Conservation (phyloP, 2,113 vertebrate species). For the Falco punctatus region DNA sequence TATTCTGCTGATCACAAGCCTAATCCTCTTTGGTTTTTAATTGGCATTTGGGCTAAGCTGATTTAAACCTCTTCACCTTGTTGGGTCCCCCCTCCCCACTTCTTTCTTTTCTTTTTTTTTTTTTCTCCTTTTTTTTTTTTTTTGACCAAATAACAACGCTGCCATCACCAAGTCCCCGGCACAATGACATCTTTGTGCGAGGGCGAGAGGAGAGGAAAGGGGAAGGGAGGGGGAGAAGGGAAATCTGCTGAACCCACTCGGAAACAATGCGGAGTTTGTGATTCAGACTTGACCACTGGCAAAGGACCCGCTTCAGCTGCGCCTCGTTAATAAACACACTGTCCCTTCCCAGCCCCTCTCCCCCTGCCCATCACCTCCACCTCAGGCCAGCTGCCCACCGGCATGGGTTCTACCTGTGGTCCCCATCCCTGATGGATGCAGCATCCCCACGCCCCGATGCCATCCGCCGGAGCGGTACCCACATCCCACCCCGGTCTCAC, state of each 20-base stretch:
- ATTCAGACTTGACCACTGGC: slow-evolving; percentile 59
- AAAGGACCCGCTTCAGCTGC: slow-evolving; percentile 49
- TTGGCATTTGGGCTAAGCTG: slow-evolving; percentile 86
- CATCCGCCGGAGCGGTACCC: rapidly evolving
- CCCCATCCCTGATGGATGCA: background rate
- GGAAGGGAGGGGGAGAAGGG: slow-evolving; percentile 30
- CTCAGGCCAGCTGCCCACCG: background rate
- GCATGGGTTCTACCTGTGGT: background rate
- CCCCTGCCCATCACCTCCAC: background rate
- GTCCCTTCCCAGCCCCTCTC: slow-evolving; percentile 33
- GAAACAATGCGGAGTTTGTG: slow-evolving; percentile 70
- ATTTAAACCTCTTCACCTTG: slow-evolving; percentile 84
- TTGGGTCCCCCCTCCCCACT: slow-evolving; percentile 22
- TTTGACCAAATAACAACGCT: slow-evolving; percentile 50
- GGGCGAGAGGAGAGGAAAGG: slow-evolving; percentile 50
- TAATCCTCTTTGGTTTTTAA: slow-evolving; percentile 79
- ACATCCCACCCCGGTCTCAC: background rate
- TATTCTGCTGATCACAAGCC: slow-evolving; percentile 67
- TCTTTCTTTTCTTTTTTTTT: slow-evolving; percentile 31
- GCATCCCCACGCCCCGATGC: rapidly evolving
- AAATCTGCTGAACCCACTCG: slow-evolving; percentile 37
- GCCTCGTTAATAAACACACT: slow-evolving; percentile 17
- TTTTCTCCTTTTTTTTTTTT: background rate
- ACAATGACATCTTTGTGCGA: slow-evolving; percentile 74
- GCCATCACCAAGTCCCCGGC: slow-evolving; percentile 25